Conservation (phyloP, 2,113 vertebrate species). For the Notarius lentiginosus region DNA sequence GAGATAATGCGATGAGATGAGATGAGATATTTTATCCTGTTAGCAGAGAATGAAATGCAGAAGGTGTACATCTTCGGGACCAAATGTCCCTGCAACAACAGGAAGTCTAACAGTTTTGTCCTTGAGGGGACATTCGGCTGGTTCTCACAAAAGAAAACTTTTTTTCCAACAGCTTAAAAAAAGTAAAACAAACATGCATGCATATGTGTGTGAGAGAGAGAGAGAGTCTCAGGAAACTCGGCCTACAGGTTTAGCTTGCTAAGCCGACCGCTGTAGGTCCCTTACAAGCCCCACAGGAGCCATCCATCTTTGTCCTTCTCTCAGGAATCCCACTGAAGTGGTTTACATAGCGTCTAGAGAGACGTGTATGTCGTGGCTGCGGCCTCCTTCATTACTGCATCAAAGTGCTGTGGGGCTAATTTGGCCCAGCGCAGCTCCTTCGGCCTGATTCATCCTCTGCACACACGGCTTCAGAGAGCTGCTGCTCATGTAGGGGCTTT, state of each 20-base stretch:
- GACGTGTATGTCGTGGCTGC: slow-evolving; percentile 55
- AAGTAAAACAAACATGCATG: background rate
- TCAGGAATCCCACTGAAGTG: slow-evolving; percentile 75
- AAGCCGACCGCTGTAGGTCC: slow-evolving; percentile 45
- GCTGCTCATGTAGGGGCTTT: slow-evolving; percentile 21
- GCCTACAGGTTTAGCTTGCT: slow-evolving; percentile 44
- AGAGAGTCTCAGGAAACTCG: slow-evolving; percentile 23
- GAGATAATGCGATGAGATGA: too few relatives aligned
- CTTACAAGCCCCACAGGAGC: slow-evolving; percentile 67
- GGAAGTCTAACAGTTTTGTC: background rate
- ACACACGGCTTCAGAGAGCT: slow-evolving; percentile 5
- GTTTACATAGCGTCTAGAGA: slow-evolving; percentile 66
- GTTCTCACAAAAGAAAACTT: background rate
- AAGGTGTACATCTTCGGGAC: background rate
- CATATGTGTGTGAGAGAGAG: slow-evolving; percentile 27
- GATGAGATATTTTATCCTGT: background rate
- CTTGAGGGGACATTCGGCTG: background rate
- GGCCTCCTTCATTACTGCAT: slow-evolving; percentile 61
- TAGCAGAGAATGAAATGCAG: background rate
- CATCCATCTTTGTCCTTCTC: slow-evolving; percentile 71
- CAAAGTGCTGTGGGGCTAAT: slow-evolving; percentile 61
- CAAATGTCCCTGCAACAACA: background rate
- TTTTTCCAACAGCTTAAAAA: background rate
- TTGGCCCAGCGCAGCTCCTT: slow-evolving; percentile 27
- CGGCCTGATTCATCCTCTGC: slow-evolving; percentile 12